phyloP scores from a whole-genome alignment of 2,797 vertebrate species.

The Etheostoma nigrum region DNA sequence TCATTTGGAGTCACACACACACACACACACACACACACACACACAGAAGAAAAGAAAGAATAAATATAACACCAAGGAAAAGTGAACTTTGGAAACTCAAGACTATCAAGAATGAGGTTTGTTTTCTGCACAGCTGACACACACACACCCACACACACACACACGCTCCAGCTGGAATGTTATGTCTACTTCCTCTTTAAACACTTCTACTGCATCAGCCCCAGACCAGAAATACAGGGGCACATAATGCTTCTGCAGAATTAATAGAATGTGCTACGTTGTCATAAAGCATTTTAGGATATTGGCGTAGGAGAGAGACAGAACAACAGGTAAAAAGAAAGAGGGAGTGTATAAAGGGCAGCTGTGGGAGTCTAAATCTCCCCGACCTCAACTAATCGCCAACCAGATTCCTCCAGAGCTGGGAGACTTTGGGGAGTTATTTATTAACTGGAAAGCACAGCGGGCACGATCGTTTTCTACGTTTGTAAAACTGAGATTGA shows the following conservation, averaged over 20 bases:
- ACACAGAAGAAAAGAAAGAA: no score
- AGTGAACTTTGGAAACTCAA: no score
- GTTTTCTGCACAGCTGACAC: no score
- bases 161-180: neutral
- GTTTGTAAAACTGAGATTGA: no score
- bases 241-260: neutral
- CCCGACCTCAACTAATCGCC: slow-evolving; percentile 30
- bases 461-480: no score
- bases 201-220: slow-evolving; percentile 1
- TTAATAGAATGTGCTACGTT: neutral
- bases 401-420: slow-evolving; percentile 24
- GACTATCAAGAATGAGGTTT: no score
- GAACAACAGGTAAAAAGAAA: neutral
- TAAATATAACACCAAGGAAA: no score
- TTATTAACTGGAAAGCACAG: no score
- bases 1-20: neutral
- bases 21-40: slow-evolving; percentile 2
- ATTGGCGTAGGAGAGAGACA: neutral
- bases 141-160: no score
- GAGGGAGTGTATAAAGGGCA: neutral
- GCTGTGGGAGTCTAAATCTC: slow-evolving; percentile 9
- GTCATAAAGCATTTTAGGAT: neutral
- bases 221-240: neutral
- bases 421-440: neutral
- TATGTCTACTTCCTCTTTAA: neutral